Conservation (phyloP, 2,888 invertebrate species). For the Lithodes maja region DNA sequence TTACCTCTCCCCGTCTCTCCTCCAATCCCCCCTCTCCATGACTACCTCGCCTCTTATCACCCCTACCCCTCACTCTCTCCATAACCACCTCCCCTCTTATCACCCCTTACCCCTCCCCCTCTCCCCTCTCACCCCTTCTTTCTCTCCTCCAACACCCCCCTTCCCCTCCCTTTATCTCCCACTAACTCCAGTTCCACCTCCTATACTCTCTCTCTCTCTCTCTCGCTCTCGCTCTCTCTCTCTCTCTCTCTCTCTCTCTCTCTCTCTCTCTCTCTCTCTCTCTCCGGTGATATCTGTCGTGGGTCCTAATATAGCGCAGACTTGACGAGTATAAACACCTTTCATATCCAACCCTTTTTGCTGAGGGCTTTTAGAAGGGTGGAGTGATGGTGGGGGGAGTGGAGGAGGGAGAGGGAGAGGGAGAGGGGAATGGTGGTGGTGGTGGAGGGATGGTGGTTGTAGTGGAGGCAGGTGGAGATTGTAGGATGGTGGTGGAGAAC, state of each 20-base stretch:
- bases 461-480: not conserved
- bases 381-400: no score
- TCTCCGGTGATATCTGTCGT: no score
- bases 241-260: not conserved
- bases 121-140: slow-evolving; percentile 16
- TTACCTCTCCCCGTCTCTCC: slow-evolving; percentile 10
- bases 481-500: not conserved
- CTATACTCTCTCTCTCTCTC: slow-evolving; percentile 4
- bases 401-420: no score
- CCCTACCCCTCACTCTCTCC: slow-evolving; percentile 2
- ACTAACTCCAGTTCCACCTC: no score
- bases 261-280: not conserved
- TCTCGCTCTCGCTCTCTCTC: slow-evolving; percentile 11
- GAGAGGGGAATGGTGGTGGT: no score
- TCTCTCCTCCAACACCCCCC: slow-evolving; percentile 5
- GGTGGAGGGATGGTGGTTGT: not conserved
- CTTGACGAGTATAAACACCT: not conserved
- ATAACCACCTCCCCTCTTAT: slow-evolving; percentile 5
- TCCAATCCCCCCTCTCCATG: not conserved
- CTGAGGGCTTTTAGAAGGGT: not conserved
- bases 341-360: not conserved
- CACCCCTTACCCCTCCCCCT: not conserved
- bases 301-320: no score
- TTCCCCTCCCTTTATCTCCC: not conserved
- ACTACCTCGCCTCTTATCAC: no score